These are phyloP conservation scores for Apamea sordens DNA, from an alignment of 2,888 invertebrate genomes.

Conservation along the genomic window DNA sequence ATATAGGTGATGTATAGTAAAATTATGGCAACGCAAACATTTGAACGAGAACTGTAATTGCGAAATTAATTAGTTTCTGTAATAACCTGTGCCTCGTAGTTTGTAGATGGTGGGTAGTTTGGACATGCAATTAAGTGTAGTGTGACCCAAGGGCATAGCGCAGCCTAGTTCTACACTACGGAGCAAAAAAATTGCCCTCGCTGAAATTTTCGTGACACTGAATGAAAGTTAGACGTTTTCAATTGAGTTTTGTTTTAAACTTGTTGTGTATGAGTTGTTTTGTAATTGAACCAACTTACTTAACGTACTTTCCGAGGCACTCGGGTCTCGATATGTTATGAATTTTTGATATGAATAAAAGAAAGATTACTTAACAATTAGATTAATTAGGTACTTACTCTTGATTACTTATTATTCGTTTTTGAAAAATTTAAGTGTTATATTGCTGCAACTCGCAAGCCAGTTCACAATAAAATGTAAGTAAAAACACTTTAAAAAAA, in stretches of 20 bases:
- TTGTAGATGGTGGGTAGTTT: conserved; percentile 38
- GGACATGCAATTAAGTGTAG: conserved; percentile 51
- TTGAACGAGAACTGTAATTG: conserved; percentile 52
- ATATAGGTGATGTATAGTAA: conserved; percentile 50
- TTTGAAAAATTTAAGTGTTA: no score
- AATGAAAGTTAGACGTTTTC: not conserved
- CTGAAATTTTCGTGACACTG: conserved; percentile 3
- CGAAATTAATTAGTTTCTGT: conserved; percentile 60
- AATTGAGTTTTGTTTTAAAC: conserved; percentile 18
- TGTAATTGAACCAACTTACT: not conserved
- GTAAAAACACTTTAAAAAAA: no score
- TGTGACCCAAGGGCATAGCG: conserved; percentile 30
- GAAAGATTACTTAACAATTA: not conserved
- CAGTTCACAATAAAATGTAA: no score
- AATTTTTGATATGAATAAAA: not conserved
- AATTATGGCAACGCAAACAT: conserved; percentile 51
- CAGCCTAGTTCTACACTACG: conserved; percentile 10
- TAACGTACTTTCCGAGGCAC: not conserved
- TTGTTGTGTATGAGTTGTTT: not conserved
- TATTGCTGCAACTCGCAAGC: no score
- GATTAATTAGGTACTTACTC: no score
- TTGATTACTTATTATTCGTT: no score
- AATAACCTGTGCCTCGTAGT: conserved; percentile 52
- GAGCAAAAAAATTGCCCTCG: not conserved
- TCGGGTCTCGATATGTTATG: no score